phyloP scores from a whole-genome alignment of 2,797 vertebrate species.

The Sarcophilus harrisii region DNA sequence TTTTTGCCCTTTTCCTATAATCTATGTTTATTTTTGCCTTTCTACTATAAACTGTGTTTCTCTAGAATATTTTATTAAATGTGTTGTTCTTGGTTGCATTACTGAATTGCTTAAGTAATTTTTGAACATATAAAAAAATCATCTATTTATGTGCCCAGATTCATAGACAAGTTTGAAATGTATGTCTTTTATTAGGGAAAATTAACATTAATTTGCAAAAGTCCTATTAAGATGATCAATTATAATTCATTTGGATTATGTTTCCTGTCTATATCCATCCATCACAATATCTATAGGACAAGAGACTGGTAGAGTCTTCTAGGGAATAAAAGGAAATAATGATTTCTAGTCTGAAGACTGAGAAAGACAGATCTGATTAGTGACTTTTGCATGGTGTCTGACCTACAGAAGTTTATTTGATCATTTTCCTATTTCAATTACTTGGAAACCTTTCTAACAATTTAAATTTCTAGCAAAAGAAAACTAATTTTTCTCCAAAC shows the following conservation, averaged over 20 bases:
- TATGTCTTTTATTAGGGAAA: background rate
- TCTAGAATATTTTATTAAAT: background rate
- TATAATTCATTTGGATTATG: constrained; percentile 2
- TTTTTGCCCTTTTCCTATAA: no score
- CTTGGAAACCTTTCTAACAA: background rate
- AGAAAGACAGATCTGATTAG: background rate
- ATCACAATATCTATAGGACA: background rate
- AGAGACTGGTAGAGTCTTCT: background rate
- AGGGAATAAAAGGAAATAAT: background rate
- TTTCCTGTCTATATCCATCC: constrained; percentile 2
- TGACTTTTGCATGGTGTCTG: background rate
- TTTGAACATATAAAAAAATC: background rate
- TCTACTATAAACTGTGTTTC: background rate
- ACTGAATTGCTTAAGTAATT: background rate
- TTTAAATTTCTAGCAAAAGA: background rate
- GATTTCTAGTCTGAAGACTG: background rate
- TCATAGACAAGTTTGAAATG: background rate
- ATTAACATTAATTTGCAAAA: background rate
- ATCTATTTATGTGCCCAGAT: background rate
- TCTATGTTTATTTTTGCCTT: background rate
- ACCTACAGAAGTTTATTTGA: background rate
- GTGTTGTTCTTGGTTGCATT: background rate
- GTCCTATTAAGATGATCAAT: constrained; percentile 6
- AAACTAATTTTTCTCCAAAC: background rate
- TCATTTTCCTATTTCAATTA: background rate